A percentile compares a stretch with the other conserved stretches of the same genome.
These are phyloP conservation scores for Accipiter virgatus DNA, from an alignment of 2,113 vertebrate genomes.

Conservation along the genomic window DNA sequence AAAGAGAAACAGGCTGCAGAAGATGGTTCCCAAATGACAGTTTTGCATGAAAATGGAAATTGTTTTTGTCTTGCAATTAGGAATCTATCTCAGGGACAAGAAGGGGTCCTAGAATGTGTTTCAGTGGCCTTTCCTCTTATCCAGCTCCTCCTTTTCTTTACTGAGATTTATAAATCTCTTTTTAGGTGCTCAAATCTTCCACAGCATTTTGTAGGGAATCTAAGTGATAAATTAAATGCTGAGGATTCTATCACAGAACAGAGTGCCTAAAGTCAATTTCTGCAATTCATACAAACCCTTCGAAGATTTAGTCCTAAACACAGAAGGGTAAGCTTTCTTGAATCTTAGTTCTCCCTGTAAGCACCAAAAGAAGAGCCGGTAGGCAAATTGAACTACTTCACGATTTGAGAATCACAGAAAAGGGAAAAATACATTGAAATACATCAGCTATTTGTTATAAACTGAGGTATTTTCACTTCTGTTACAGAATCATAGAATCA, in stretches of 20 bases:
- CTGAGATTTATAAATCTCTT: background rate
- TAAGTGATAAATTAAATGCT: background rate
- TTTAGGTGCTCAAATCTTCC: background rate
- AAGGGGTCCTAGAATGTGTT: background rate
- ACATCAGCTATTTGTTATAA: background rate
- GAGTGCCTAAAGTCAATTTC: background rate
- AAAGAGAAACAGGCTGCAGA: background rate
- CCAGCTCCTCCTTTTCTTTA: background rate
- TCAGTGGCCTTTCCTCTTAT: background rate
- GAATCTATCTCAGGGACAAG: background rate
- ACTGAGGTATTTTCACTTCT: background rate
- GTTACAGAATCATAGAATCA: background rate
- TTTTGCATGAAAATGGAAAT: background rate
- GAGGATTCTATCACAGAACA: background rate
- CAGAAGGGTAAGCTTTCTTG: background rate
- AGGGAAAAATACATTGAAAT: background rate
- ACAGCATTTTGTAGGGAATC: background rate
- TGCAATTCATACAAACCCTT: background rate
- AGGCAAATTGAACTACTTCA: background rate
- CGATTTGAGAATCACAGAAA: background rate
- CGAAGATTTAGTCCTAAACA: background rate
- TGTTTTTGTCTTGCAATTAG: background rate
- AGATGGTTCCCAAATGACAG: background rate
- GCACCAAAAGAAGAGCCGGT: background rate
- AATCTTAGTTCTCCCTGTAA: background rate